phyloP scores from a whole-genome alignment of 2,888 invertebrate genomes.

The Dynastes grantii region DNA sequence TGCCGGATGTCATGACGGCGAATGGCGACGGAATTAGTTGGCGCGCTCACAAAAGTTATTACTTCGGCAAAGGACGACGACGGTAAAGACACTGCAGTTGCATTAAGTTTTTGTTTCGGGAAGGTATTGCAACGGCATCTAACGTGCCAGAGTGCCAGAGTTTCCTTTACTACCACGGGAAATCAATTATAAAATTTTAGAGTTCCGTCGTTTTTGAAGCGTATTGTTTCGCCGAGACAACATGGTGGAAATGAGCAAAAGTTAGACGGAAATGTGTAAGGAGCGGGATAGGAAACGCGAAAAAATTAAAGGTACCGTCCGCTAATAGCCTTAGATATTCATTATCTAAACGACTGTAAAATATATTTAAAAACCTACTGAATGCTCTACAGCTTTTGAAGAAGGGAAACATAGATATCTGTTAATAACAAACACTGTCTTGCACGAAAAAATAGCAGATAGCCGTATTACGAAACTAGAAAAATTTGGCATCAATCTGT shows the following conservation, averaged over 20 bases:
- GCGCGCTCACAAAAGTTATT: constrained; percentile 14
- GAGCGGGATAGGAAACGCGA: too few species aligned
- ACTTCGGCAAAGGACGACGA: constrained; percentile 3
- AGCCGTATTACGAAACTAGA: too few species aligned
- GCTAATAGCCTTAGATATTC: too few species aligned
- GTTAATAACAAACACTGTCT: too few species aligned
- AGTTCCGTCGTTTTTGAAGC: not conserved
- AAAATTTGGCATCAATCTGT: too few species aligned
- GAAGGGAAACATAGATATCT: too few species aligned
- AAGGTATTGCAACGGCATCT: not conserved
- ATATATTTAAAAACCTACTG: too few species aligned
- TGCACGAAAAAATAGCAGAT: too few species aligned
- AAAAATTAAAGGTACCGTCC: too few species aligned
- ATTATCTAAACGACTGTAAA: too few species aligned
- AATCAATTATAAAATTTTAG: constrained; percentile 35
- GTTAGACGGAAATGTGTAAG: too few species aligned
- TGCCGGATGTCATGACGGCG: constrained; percentile 19
- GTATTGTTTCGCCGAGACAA: not conserved
- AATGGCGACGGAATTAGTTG: constrained; percentile 36
- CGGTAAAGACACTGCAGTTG: constrained; percentile 40
- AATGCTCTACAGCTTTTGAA: too few species aligned
- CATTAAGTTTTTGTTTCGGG: constrained; percentile 21
- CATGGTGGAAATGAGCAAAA: not conserved
- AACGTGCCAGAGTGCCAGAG: not conserved
- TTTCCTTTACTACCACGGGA: constrained; percentile 34